Evolutionary conservation across 2,888 invertebrate genomes (phyloP), one percentile per base, ranked within the genome.

Genomic region (Sphaerophoria taeniata): DNA sequence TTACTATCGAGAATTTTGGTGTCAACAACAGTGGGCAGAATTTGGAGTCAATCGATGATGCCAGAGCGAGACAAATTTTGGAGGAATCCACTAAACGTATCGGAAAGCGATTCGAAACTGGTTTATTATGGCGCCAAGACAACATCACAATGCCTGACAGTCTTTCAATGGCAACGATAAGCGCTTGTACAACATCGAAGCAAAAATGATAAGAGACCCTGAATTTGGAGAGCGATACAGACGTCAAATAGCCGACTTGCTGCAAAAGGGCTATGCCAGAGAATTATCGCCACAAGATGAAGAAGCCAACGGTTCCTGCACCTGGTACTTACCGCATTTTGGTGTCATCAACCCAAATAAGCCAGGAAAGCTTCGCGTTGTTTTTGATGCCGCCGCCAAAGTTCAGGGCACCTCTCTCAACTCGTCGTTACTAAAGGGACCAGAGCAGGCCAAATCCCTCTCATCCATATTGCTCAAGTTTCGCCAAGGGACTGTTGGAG

Each of bases 121-220:
- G n/a, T n/a, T n/a, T n/a, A 0, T n/a, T 88, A 34, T 87, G 88
- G 87, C 65, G 69, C 12, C 2, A 58, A 0, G 83, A 84, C 36
- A 12, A 72, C 0, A 31, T 49, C 2, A 4, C 45, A 0, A 24
- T 87, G 4, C 87, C 86, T 3, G 16, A 74, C 14, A 87, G 83
- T 31, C 84, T 71, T 2, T 53, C 43, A 33, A 87, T 84, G 82
- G 87, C 85, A 6, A 55, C 67, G 31, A n/a, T n/a, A 74, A 24
- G 4, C 60, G 88, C 31, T 70, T 87, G 1, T 14, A 67, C 0
- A 78, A 74, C 7, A 47, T 87, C 0, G 85, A 86, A 65, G 16
- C 56, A 1, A 84, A 77, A 55, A 86, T 87, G 84, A 24, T 3
- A 31, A 70, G 11, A 12, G 69, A 87, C 9, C 7, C 16, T 7